A percentile compares a stretch with the other conserved stretches of the same genome.
Conservation (phyloP, 2,888 invertebrate genomes). For the Aproaerema taeniolella region DNA sequence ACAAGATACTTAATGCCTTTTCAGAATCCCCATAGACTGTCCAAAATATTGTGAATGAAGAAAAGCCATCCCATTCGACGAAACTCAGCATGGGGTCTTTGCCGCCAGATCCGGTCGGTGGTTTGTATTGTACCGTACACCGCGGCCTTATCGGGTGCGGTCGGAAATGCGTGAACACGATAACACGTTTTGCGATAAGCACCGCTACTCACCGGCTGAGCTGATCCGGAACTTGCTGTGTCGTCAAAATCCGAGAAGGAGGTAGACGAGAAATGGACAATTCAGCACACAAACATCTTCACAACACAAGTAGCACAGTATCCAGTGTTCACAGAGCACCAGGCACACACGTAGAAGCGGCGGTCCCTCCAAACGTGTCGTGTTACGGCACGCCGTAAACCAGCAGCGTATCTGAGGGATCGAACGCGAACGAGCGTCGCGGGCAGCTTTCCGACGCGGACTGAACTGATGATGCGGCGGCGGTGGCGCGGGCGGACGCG, state of each 20-base stretch:
- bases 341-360: constrained; percentile 67
- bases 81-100: too few species aligned
- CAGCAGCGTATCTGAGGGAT: constrained; percentile 77
- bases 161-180: constrained; percentile 76
- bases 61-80: too few species aligned
- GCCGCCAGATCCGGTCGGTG: constrained; percentile 23
- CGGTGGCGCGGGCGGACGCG: constrained; percentile 69
- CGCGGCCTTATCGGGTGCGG: constrained; percentile 72
- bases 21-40: background rate
- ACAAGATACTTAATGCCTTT: too few species aligned
- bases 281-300: constrained; percentile 68
- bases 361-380: constrained; percentile 77
- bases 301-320: constrained; percentile 69
- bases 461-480: constrained; percentile 73
- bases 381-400: constrained; percentile 76
- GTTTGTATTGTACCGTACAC: constrained; percentile 42
- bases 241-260: constrained; percentile 63
- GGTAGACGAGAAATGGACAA: constrained; percentile 43
- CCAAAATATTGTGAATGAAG: too few species aligned
- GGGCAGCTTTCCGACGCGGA: constrained; percentile 70
- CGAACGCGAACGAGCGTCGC: constrained; percentile 68
- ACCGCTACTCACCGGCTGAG: constrained; percentile 75
- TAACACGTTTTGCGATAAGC: constrained; percentile 72
- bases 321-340: constrained; percentile 68
- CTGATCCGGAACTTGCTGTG: constrained; percentile 72